These are phyloP conservation scores for Pipistrellus pygmaeus DNA, from an alignment of 2,797 vertebrate genomes.

Conservation along the genomic window DNA sequence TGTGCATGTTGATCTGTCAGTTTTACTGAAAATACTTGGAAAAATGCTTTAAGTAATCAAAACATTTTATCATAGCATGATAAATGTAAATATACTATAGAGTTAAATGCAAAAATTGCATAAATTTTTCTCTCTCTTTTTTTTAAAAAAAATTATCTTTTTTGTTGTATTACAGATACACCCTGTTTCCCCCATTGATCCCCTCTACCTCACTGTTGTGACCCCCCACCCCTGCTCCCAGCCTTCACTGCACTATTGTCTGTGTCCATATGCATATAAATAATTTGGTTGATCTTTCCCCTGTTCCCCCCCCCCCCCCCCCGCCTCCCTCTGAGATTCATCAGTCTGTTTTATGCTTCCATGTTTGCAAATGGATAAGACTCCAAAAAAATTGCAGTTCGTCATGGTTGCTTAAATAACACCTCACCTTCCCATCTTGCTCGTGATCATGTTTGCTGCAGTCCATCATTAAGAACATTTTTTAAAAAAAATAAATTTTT, in stretches of 20 bases:
- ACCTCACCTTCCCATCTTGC: background rate
- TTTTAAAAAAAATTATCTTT: background rate
- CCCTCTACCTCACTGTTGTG: background rate
- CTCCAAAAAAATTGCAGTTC: background rate
- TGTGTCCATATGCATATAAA: background rate
- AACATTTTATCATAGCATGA: background rate
- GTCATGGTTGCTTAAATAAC: background rate
- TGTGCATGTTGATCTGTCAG: background rate
- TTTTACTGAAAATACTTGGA: slow-evolving; percentile 50
- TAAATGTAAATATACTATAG: background rate
- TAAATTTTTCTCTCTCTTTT: background rate
- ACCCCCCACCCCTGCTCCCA: background rate
- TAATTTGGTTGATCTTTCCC: background rate
- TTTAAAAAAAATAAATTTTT: background rate
- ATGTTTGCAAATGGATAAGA: background rate
- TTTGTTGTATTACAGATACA: background rate
- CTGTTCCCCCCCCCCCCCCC: accelerated
- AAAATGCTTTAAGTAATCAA: slow-evolving; percentile 36
- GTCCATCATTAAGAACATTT: background rate
- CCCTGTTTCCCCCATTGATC: background rate
- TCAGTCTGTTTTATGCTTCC: background rate
- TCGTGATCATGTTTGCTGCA: background rate
- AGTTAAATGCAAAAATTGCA: slow-evolving; percentile 16
- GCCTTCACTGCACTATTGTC: background rate
- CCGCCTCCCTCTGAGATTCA: background rate